Conservation (phyloP, 2,113 vertebrate species). For the Silurus asotus region DNA sequence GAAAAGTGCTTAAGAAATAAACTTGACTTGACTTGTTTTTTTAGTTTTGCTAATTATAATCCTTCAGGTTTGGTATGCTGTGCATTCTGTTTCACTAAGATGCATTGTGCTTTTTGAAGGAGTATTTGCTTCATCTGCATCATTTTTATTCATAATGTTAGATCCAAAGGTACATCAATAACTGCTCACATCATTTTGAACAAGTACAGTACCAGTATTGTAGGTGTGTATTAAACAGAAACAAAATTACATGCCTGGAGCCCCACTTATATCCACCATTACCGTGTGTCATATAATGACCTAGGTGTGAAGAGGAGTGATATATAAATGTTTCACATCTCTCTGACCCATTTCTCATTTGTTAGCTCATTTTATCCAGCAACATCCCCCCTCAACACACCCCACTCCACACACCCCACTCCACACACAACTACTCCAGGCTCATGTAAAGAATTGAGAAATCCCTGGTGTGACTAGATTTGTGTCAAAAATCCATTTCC, state of each 20-base stretch:
- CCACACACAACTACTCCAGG: slow-evolving; percentile 9
- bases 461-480: slow-evolving; percentile 39
- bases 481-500: slow-evolving; percentile 50
- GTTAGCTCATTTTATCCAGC: slow-evolving; percentile 6
- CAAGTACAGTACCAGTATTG: not conserved
- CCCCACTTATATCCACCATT: not conserved
- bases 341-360: slow-evolving; percentile 40
- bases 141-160: not conserved
- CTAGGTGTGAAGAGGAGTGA: slow-evolving; percentile 13
- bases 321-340: slow-evolving; percentile 24
- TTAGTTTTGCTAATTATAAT: no score
- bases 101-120: not conserved
- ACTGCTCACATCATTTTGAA: not conserved
- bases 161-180: not conserved
- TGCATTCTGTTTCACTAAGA: not conserved
- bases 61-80: not conserved
- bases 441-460: slow-evolving; percentile 31
- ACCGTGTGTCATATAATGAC: not conserved
- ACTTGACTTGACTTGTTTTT: no score
- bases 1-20: no score
- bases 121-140: not conserved
- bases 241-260: not conserved
- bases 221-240: not conserved
- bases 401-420: not conserved
- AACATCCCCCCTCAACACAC: not conserved